Evolutionary conservation across 2,888 invertebrate species (phyloP).

Genomic region (Lepidochrysops patricia): DNA sequence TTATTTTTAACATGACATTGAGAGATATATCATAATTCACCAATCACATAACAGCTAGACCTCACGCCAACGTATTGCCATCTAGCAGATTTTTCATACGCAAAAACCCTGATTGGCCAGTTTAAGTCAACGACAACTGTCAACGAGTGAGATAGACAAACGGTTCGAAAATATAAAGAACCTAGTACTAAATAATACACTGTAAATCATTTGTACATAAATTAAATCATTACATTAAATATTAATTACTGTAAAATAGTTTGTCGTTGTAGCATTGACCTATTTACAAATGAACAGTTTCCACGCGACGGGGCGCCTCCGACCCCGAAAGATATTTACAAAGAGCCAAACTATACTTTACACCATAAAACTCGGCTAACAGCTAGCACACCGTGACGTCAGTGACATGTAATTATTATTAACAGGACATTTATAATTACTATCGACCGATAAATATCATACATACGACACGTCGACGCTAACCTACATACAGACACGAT

Average conservation of each 20-base stretch:
- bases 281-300: constrained; percentile 12
- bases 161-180: background rate
- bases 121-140: no score
- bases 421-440: constrained; percentile 8
- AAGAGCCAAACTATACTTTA: background rate
- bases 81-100: no score
- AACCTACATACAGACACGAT: constrained; percentile 21
- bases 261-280: background rate
- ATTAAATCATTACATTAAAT: background rate
- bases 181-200: background rate
- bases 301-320: background rate
- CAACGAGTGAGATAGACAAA: no score
- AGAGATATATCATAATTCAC: no score
- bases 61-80: no score
- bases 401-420: constrained; percentile 3
- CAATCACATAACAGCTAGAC: no score
- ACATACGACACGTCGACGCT: constrained; percentile 17
- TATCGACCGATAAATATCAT: constrained; percentile 17
- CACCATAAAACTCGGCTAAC: background rate
- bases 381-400: background rate
- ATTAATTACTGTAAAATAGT: background rate
- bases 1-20: no score
- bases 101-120: no score
- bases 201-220: background rate
- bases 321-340: constrained; percentile 3